These are phyloP conservation scores for Ianthella basta DNA, from an alignment of 37 sponge, comb jelly and placozoan genomes.

Conservation along the genomic window DNA sequence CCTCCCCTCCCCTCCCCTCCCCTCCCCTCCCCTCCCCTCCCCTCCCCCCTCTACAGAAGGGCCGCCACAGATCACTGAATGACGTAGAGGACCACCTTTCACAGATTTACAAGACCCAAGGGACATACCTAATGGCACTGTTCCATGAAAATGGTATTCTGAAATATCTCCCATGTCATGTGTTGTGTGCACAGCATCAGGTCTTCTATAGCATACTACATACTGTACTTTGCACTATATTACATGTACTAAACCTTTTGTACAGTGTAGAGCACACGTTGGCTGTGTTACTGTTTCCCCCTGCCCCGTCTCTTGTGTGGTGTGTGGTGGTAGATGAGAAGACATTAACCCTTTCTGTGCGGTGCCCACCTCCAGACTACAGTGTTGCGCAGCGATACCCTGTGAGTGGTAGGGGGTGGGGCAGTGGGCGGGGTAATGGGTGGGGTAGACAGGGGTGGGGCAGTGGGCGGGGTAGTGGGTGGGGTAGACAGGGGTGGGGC, in stretches of 20 bases:
- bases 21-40: neutral
- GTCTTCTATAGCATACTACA: neutral
- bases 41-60: constrained; percentile 12
- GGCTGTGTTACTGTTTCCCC: too few species aligned
- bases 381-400: neutral
- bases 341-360: neutral
- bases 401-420: neutral
- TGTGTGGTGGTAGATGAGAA: neutral
- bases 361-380: neutral
- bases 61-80: neutral
- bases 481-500: too few species aligned
- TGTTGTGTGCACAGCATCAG: neutral
- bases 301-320: neutral
- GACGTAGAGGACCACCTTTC: neutral
- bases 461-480: too few species aligned
- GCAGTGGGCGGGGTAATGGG: too few species aligned
- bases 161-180: neutral
- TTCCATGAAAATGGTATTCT: constrained; percentile 3
- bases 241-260: neutral
- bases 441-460: too few species aligned
- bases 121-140: neutral
- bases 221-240: neutral
- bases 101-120: neutral
- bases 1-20: too few species aligned
- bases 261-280: neutral